Conservation (phyloP, 1,140 invertebrate species). For the Drosophila sechellia region DNA sequence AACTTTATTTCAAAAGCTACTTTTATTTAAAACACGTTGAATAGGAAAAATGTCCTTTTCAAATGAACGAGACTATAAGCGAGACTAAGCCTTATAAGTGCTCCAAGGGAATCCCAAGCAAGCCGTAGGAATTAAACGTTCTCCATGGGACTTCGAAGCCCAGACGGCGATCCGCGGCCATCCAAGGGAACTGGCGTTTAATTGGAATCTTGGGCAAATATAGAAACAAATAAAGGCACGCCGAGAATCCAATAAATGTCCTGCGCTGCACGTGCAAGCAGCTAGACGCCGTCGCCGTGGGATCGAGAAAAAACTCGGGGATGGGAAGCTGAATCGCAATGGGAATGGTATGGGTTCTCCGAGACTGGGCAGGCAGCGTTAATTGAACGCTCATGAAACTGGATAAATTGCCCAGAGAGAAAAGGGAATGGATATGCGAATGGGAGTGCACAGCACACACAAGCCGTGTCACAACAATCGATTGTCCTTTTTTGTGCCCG, state of each 20-base stretch:
- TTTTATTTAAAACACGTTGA: not conserved
- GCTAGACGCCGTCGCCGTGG: slow-evolving; percentile 57
- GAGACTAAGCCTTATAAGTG: too few relatives aligned
- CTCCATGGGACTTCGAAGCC: slow-evolving; percentile 32
- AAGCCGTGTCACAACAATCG: slow-evolving; percentile 80
- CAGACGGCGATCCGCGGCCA: slow-evolving; percentile 8
- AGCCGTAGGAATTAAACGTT: slow-evolving; percentile 16
- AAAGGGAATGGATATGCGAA: slow-evolving; percentile 6
- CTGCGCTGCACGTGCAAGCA: slow-evolving; percentile 75
- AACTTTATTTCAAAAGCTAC: not conserved
- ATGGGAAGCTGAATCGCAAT: slow-evolving; percentile 22
- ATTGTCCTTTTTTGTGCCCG: slow-evolving; percentile 78
- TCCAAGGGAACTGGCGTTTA: slow-evolving; percentile 69
- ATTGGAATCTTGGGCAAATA: slow-evolving; percentile 80
- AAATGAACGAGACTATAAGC: too few relatives aligned
- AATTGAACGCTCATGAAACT: slow-evolving; percentile 73
- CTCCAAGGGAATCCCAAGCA: too few relatives aligned
- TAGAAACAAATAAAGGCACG: slow-evolving; percentile 79
- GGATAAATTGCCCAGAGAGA: slow-evolving; percentile 51
- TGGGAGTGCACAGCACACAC: slow-evolving; percentile 31
- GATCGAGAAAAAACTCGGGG: slow-evolving; percentile 29
- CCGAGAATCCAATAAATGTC: slow-evolving; percentile 82
- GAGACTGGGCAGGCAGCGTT: slow-evolving; percentile 62
- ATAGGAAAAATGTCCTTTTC: too few relatives aligned
- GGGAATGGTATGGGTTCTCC: slow-evolving; percentile 16